Percentiles rank a stretch among this genome's conserved stretches.
These are phyloP conservation scores for Sturnus vulgaris DNA, from an alignment of 2,113 vertebrate genomes.

Conservation along the genomic window DNA sequence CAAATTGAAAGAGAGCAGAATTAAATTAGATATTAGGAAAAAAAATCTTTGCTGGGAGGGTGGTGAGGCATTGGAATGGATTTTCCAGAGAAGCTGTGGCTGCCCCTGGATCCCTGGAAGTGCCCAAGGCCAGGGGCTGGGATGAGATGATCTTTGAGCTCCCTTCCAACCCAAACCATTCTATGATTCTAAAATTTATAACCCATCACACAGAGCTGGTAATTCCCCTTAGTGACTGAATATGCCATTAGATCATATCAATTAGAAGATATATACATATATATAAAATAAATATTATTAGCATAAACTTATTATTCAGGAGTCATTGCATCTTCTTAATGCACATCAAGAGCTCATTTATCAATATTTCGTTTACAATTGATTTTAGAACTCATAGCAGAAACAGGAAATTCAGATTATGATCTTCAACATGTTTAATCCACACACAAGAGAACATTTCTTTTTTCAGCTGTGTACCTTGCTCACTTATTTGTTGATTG, in stretches of 20 bases:
- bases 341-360: background rate
- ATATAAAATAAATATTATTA: background rate
- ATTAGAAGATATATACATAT: background rate
- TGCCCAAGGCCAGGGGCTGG: background rate
- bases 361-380: background rate
- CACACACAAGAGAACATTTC: too few relatives aligned
- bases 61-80: background rate
- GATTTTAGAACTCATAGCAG: background rate
- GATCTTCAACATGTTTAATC: background rate
- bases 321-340: background rate
- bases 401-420: background rate
- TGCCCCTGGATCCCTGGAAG: background rate
- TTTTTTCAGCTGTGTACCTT: background rate
- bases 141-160: background rate
- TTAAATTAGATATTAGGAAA: background rate
- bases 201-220: background rate
- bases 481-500: background rate
- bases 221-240: background rate
- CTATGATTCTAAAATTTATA: too few relatives aligned
- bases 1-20: background rate
- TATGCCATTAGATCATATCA: too few relatives aligned
- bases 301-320: background rate
- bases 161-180: background rate
- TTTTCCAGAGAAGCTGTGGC: background rate
- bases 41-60: background rate